A percentile compares a stretch with the other conserved stretches of the same genome.
phyloP scores from a whole-genome alignment of 2,113 vertebrate genomes.

The Ophiodon elongatus region DNA sequence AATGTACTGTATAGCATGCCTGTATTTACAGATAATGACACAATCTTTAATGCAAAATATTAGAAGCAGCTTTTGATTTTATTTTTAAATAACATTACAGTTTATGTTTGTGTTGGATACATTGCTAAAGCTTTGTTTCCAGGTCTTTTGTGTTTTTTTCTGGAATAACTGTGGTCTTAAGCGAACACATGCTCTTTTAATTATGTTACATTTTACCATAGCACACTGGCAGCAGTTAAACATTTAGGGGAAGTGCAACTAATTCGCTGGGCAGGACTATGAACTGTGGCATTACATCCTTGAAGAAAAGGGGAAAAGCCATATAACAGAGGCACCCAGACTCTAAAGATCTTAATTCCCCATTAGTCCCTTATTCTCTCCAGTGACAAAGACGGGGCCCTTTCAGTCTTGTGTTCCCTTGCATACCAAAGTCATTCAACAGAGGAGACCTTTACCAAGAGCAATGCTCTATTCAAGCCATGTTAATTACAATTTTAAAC shows the following conservation, averaged over 20 bases:
- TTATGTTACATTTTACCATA: slow-evolving; percentile 62
- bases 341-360: slow-evolving; percentile 85
- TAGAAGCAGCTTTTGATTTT: slow-evolving; percentile 20
- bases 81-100: slow-evolving; percentile 22
- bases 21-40: slow-evolving; percentile 51
- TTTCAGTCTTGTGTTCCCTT: slow-evolving; percentile 82
- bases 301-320: slow-evolving; percentile 77
- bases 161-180: slow-evolving; percentile 36
- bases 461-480: slow-evolving; percentile 86
- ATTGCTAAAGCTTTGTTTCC: slow-evolving; percentile 39
- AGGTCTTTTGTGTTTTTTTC: slow-evolving; percentile 29
- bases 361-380: slow-evolving; percentile 84
- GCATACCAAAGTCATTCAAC: slow-evolving; percentile 87
- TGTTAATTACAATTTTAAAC: slow-evolving; percentile 90
- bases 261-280: slow-evolving; percentile 75
- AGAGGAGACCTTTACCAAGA: slow-evolving; percentile 84
- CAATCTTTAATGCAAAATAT: slow-evolving; percentile 31
- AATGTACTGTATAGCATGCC: slow-evolving; percentile 40
- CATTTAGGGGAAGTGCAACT: slow-evolving; percentile 75
- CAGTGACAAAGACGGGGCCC: slow-evolving; percentile 75
- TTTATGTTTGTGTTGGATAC: slow-evolving; percentile 25
- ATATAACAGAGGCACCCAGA: slow-evolving; percentile 78
- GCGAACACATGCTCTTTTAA: slow-evolving; percentile 55
- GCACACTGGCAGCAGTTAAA: slow-evolving; percentile 62
- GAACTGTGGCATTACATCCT: slow-evolving; percentile 80